These are phyloP conservation scores for Hephaestus fuliginosus DNA, from an alignment of 2,797 vertebrate species.

Conservation along the genomic window DNA sequence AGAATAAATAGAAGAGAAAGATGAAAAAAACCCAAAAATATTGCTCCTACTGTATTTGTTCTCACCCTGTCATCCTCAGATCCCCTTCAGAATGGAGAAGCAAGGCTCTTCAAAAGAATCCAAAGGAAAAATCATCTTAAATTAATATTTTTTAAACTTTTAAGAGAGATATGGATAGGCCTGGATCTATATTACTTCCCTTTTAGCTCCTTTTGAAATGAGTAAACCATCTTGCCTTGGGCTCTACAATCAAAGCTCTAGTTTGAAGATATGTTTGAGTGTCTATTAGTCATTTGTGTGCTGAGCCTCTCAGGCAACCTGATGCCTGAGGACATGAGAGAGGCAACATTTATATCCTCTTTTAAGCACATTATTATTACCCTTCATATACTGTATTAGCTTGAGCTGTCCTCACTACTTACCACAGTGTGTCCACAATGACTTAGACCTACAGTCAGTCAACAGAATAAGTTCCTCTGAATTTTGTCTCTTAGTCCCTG, in stretches of 20 bases:
- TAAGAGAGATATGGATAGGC: slow-evolving; percentile 14
- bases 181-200: slow-evolving; percentile 16
- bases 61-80: neutral
- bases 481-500: neutral
- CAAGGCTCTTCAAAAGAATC: neutral
- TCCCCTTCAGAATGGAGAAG: neutral
- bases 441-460: neutral
- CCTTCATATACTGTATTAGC: slow-evolving; percentile 22
- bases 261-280: slow-evolving; percentile 30
- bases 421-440: neutral
- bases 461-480: neutral
- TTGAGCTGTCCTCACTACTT: neutral
- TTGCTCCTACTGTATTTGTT: neutral
- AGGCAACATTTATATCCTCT: slow-evolving; percentile 17
- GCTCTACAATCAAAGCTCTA: slow-evolving; percentile 21
- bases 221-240: slow-evolving; percentile 23
- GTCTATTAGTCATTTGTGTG: slow-evolving; percentile 27
- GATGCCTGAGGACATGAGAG: slow-evolving; percentile 40
- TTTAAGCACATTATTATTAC: slow-evolving; percentile 31
- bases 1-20: neutral
- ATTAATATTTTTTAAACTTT: slow-evolving; percentile 26
- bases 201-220: slow-evolving; percentile 22
- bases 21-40: neutral
- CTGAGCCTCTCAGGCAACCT: slow-evolving; percentile 22
- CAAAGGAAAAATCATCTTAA: slow-evolving; percentile 13